phyloP scores from a whole-genome alignment of 2,113 vertebrate genomes.

The Syrrhaptes paradoxus region DNA sequence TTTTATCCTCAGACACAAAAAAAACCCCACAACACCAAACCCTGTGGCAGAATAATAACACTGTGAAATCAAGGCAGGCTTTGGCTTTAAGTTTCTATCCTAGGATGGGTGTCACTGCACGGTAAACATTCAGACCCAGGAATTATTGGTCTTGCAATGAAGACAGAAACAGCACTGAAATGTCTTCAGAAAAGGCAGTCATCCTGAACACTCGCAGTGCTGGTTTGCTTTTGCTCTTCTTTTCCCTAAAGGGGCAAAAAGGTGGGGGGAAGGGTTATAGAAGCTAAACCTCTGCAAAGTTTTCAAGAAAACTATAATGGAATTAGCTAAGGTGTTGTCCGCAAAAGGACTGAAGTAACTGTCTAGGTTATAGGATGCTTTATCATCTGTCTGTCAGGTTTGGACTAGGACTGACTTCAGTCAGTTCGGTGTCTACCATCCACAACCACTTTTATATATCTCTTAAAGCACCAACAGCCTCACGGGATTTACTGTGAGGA shows the following conservation, averaged over 20 bases:
- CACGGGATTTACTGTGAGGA: neutral
- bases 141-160: neutral
- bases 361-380: neutral
- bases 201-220: neutral
- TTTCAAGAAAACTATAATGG: neutral
- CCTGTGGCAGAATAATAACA: neutral
- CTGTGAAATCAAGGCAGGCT: neutral
- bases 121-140: neutral
- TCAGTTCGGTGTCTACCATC: neutral
- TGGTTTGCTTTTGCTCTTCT: neutral
- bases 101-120: neutral
- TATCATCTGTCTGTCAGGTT: neutral
- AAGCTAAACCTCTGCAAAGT: neutral
- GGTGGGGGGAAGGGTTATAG: neutral
- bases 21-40: neutral
- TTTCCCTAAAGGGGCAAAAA: neutral
- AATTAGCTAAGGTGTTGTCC: neutral
- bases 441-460: neutral
- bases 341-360: neutral
- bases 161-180: neutral
- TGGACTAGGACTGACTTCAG: neutral
- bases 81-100: neutral
- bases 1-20: neutral
- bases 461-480: neutral
- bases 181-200: neutral